Evolutionary conservation across 2,888 invertebrate species (phyloP).

Genomic region (Penaeus monodon): DNA sequence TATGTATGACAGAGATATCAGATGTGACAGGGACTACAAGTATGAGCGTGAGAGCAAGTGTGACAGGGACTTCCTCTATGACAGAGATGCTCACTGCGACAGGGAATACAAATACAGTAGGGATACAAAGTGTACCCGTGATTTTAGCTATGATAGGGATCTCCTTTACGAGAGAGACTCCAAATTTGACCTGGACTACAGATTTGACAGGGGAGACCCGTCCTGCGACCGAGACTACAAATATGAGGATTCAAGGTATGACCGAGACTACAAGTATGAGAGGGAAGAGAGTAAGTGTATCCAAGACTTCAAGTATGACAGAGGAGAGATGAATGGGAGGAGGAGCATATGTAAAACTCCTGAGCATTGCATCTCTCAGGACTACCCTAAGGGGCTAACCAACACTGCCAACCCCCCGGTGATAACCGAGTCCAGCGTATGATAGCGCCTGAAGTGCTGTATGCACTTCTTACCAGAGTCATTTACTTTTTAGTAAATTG

Average conservation of each 20-base stretch:
- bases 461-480: constrained; percentile 54
- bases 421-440: constrained; percentile 59
- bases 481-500: constrained; percentile 37
- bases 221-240: neutral
- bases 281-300: constrained; percentile 34
- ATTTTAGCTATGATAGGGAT: constrained; percentile 44
- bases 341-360: constrained; percentile 30
- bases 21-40: constrained; percentile 29
- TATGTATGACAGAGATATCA: neutral
- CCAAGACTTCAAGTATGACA: constrained; percentile 30
- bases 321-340: constrained; percentile 21
- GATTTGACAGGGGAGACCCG: constrained; percentile 1
- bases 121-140: constrained; percentile 31
- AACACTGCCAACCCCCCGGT: constrained; percentile 60
- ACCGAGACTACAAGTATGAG: constrained; percentile 17
- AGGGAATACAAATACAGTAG: constrained; percentile 46
- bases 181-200: constrained; percentile 18
- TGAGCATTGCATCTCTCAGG: constrained; percentile 50
- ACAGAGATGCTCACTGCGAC: constrained; percentile 39
- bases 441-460: constrained; percentile 58
- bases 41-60: constrained; percentile 14
- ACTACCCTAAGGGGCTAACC: constrained; percentile 41
- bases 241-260: constrained; percentile 18
- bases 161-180: constrained; percentile 12
- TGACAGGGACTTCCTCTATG: constrained; percentile 33